Evolutionary conservation across 2,888 invertebrate species (phyloP), one percentile per base, ranked within the genome.

Genomic region (Phaedon cochleariae): DNA sequence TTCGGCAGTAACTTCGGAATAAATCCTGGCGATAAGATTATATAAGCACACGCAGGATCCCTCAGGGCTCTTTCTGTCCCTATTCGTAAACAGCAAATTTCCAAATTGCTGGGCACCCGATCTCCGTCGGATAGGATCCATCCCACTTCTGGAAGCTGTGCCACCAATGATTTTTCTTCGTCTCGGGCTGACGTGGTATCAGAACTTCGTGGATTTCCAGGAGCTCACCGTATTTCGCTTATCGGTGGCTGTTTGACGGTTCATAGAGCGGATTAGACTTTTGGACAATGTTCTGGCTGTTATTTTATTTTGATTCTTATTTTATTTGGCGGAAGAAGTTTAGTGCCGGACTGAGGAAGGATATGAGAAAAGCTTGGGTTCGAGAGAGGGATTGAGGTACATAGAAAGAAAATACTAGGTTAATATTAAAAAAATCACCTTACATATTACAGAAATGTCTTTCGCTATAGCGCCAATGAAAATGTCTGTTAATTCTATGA

Each of bases 281-380:
- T 72, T 72, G 77, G 76, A 76, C 74, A 73, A 76, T 75, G 77
- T 77, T 75, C 76, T 74, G 75, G 72, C 69, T 74, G 74, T 76
- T 70, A 76, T 75, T 77, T 78, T 76, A 77, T 77, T 78, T 74
- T 76, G 77, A 77, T 78, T 76, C 76, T 74, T 74, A 77, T 79
- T 79, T 79, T 79, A 79, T 79, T 79, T 75, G 77, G 74, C 74
- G 76, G 77, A 77, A 79, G 76, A 73, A 75, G 73, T 75, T 71
- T 62, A 67, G 62, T 68, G 59, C 64, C 55, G 55, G 60, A 69
- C 53, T 52, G 61, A 66, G 60, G 54, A 62, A 58, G 55, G 68
- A 64, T 66, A 61, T 63, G 64, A 66, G 67, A 55, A 66, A 48
- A 37, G 62, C 45, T 31, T 34, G 31, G 41, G 3, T 41, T 20